Evolutionary conservation across 2,888 invertebrate species (phyloP), one percentile per base, ranked within the genome.

Genomic region (Chaetogeoica ovagalla): DNA sequence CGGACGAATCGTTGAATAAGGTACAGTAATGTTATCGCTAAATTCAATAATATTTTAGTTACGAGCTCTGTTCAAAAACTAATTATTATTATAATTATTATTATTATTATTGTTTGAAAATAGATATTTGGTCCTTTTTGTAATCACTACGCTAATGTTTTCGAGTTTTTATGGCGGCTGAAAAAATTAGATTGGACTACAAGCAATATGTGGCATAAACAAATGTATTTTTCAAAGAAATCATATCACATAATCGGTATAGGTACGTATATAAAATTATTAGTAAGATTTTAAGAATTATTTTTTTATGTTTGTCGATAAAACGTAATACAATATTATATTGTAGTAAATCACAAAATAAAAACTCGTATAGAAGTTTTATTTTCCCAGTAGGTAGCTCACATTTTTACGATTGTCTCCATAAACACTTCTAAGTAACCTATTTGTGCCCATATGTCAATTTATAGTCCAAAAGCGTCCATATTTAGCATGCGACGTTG

Each of bases 151-250:
- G 21, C 21, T 0, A 60, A 62, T 2, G 17, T 77, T 60, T 77
- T 69, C 37, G 2, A 69, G 43, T 77, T 77, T 62, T 52, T 70
- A 52, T 77, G 77, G 62, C 52, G 21, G 8, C 13, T 69, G n/a
- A 70, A 62, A 69, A 52, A 70, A 23, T 21, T 70, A 7, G 55
- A 77, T 62, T 70, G 60, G 68, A 69, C 21, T 21, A 68, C 60
- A 11, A 52, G 52, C 17, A 69, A 77, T 39, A 60, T 52, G 1
- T 69, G 69, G 69, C 37, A 52, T 2, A 11, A 52, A 60, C 9
- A 60, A 11, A 11, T 9, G 3, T 21, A 60, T 77, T 69, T 77
- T n/a, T 8, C 19, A 15, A 70, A 70, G n/a, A 69, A 19, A 77
- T 57, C 21, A 1, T 17, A 37, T 21, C 9, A 21, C 11, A 65